Evolutionary conservation across 53 echinoderm and acorn worm species (phyloP).

Genomic region (Luidia sarsii): DNA sequence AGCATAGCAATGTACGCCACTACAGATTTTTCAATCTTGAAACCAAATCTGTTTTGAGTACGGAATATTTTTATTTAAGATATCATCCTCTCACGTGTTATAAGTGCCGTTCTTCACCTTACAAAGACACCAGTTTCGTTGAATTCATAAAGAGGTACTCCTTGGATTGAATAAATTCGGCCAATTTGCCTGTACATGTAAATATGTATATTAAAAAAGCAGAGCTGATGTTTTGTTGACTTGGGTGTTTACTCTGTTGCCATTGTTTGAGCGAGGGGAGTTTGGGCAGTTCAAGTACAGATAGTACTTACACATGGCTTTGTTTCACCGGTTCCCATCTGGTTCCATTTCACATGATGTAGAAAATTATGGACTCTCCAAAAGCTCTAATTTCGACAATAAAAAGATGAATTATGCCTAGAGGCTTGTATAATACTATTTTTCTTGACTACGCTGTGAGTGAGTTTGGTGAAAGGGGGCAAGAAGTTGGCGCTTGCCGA

Average conservation of each 20-base stretch:
- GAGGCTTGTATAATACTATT: constrained; percentile 59
- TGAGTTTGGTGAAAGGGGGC: constrained; percentile 56
- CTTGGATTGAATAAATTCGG: not conserved
- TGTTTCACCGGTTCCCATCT: constrained; percentile 55
- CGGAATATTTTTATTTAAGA: too few relatives aligned
- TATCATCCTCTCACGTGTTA: too few relatives aligned
- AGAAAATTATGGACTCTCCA: constrained; percentile 43
- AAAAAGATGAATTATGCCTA: constrained; percentile 62
- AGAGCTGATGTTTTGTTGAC: constrained; percentile 4
- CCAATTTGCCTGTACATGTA: not conserved
- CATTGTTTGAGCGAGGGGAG: constrained; percentile 36
- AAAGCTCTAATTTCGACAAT: constrained; percentile 55
- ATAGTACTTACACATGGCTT: constrained; percentile 46
- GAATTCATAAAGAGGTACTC: not conserved
- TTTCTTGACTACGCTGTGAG: constrained; percentile 55
- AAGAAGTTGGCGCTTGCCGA: constrained; percentile 59
- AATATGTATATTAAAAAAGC: constrained; percentile 20
- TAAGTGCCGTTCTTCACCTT: not conserved
- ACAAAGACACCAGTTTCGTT: not conserved
- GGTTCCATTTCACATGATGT: constrained; percentile 52
- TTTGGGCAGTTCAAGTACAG: constrained; percentile 37
- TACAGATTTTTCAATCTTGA: too few relatives aligned
- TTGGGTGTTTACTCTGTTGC: constrained; percentile 42
- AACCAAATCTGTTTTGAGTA: too few relatives aligned
- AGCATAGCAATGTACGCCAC: too few relatives aligned